Base-by-base conservation (phyloP, 2,797 vertebrate species). In the Toxotes lorentzi region DNA sequence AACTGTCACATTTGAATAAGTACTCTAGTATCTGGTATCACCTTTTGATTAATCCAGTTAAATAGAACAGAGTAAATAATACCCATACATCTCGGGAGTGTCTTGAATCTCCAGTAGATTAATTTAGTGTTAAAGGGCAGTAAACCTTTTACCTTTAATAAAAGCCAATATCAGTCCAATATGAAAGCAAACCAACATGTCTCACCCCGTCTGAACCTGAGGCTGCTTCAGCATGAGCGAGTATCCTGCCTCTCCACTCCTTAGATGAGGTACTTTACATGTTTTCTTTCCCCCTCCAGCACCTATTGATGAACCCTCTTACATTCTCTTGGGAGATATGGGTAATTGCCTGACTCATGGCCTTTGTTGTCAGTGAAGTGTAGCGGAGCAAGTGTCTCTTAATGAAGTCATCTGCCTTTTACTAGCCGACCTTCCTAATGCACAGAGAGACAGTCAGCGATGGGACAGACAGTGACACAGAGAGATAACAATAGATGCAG, bases 331-430 rank as follows among this genome's bases (percentile, higher is more conserved):
- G 73, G 69, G 83, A 75, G 47, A 72, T 69, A 40, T 27, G 50
- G 67, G 53, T 86, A 87, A 86, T 80, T 82, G 76, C 67, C 65
- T 79, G 70, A 81, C 73, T 83, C 79, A 27, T 70, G 70, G 75
- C 77, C 70, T 90, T 83, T 85, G 79, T 78, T 81, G 66, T 84
- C 61, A 57, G 56, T 48, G 56, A 66, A 84, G 83, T 60, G 81
- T 8, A 78, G 38, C 30, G 3, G 73, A 69, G 66, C 74, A 76
- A 73, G 59, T 69, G 40, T 59, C 56, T 60, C 81, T 57, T 87
- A 85, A 91, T 90, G 78, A 90, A 89, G 76, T 82, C 76, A 54
- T 80, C 73, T 78, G 38, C 65, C 79, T 68, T 60, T 60, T 71
- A 47, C 76, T 32, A 59, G 47, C n/a, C 69, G 62, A 2, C 51